Evolutionary conservation across 2,888 invertebrate genomes (phyloP), one percentile per base, ranked within the genome.

Genomic region (Drosophila buzzatii): DNA sequence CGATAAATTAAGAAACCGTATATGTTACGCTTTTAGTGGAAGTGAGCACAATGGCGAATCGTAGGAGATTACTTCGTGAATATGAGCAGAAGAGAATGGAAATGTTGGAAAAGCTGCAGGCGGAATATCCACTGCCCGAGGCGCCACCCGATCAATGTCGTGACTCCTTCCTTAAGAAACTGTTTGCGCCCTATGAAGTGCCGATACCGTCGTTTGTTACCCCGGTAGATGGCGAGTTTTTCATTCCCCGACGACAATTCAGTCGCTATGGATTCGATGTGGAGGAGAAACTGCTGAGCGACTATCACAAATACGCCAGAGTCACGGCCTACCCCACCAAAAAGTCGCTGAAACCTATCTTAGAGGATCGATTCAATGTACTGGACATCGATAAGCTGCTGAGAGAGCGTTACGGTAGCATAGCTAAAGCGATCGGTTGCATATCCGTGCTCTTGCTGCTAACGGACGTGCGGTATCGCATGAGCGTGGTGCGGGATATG

Each of bases 391-490:
- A 45, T 9, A 44, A 55, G 20, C 27, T 77, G 47, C n/a, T 83
- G 10, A 56, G 27, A 9, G 20, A 47, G 2, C 81, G 84, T 1
- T 81, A 67, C 9, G 64, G 39, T 4, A 67, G 68, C 2, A 55
- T 75, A 7, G 61, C 71, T 3, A 37, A 23, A 2, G 60, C 78
- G 10, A 53, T 79, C 2, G 61, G 73, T 2, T 47, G 60, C 2
- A 35, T 85, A 2, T 59, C 68, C 12, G 67, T 79, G 4, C 53
- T 70, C 6, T 69, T 27, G 9, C 64, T 75, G 39, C 51, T 81
- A 33, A n/a, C 52, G 16, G 61, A 84, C 10, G 51, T 84, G 3
- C 59, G 42, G 16, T 8, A 53, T 18, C 56, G 57, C 2, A 20
- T 78, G 23, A 23, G 41, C 0, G 58, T 70, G 0, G n/a, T 71